Percentiles rank a stretch among this genome's conserved stretches.
phyloP scores from a whole-genome alignment of 2,888 invertebrate species.

The Gymnoscelis rufifasciata region DNA sequence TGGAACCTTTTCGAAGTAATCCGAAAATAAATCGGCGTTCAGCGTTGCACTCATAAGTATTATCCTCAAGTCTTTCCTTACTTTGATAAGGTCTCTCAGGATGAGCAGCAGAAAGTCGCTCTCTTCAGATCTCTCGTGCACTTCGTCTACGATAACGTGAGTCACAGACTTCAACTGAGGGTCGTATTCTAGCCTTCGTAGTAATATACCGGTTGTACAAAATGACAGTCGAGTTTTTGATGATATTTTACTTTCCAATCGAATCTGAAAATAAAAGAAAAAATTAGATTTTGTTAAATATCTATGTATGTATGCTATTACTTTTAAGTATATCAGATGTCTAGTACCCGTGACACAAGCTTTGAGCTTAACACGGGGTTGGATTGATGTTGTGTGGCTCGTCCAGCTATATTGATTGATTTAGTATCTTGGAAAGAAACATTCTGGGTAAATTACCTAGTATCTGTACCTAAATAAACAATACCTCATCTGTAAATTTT shows the following conservation, averaged over 20 bases:
- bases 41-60: slow-evolving; percentile 96
- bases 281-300: not conserved
- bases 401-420: not conserved
- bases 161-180: slow-evolving; percentile 86
- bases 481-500: no score
- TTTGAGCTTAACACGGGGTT: no score
- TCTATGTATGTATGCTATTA: no score
- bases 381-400: not conserved
- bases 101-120: slow-evolving; percentile 93
- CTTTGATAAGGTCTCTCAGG: slow-evolving; percentile 85
- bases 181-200: slow-evolving; percentile 90
- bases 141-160: slow-evolving; percentile 93
- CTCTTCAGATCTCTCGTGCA: slow-evolving; percentile 94
- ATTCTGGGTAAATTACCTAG: no score
- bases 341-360: no score
- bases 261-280: slow-evolving; percentile 77
- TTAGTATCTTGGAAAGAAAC: no score
- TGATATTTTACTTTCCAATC: slow-evolving; percentile 88
- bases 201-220: slow-evolving; percentile 95
- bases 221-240: slow-evolving; percentile 89
- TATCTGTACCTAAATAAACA: no score
- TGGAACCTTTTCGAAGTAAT: slow-evolving; percentile 89
- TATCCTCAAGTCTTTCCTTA: slow-evolving; percentile 87
- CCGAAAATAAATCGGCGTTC: slow-evolving; percentile 89
- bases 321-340: no score